Percentiles rank a stretch among this genome's conserved stretches.
phyloP scores from a whole-genome alignment of 2,888 invertebrate species.

The Cephus rjabovi region DNA sequence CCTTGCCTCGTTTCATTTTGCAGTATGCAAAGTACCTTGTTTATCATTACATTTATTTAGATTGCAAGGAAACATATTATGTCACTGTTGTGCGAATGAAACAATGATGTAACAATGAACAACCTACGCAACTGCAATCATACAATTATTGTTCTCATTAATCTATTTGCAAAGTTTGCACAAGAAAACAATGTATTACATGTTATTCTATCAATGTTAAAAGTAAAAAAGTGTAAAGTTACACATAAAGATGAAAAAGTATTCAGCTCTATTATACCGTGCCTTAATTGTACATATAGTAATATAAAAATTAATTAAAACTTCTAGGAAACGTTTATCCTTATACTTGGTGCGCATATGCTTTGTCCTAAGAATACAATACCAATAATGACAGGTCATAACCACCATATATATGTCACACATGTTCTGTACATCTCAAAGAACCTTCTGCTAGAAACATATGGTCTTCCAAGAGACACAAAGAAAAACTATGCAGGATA shows the following conservation, averaged over 20 bases:
- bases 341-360: background rate
- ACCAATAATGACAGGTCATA: background rate
- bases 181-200: background rate
- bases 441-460: background rate
- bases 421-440: background rate
- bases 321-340: background rate
- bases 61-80: background rate
- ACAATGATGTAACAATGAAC: background rate
- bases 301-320: slow-evolving; percentile 31
- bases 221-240: slow-evolving; percentile 17
- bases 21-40: background rate
- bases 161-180: background rate
- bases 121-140: background rate
- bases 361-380: background rate
- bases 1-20: slow-evolving; percentile 2
- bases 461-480: background rate
- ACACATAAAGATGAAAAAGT: slow-evolving; percentile 20
- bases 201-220: background rate
- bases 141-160: background rate
- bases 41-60: too few relatives aligned
- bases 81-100: background rate
- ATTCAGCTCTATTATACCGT: slow-evolving; percentile 31
- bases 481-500: background rate
- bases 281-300: slow-evolving; percentile 29
- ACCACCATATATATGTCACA: background rate